Percentiles rank a stretch among this genome's conserved stretches.
phyloP scores from a whole-genome alignment of 1,140 invertebrate genomes.

The Bombus sylvicola region DNA sequence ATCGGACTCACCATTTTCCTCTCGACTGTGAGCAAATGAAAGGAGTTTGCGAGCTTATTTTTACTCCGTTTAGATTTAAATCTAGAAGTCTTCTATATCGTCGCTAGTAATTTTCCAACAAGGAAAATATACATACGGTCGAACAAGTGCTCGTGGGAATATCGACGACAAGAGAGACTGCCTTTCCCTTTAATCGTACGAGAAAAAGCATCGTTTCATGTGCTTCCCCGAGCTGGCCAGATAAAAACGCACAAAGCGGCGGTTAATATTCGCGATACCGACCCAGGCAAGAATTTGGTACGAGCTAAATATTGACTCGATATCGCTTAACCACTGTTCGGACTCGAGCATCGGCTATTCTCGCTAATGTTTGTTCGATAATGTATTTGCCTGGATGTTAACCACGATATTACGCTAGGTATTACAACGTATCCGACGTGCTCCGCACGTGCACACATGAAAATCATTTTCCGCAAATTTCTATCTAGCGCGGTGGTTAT shows the following conservation, averaged over 20 bases:
- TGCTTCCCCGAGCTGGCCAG: neutral
- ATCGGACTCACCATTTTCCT: slow-evolving; percentile 69
- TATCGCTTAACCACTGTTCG: slow-evolving; percentile 22
- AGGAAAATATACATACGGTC: neutral
- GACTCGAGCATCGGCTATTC: neutral
- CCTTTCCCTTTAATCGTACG: neutral
- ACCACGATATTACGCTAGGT: neutral
- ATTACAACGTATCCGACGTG: neutral
- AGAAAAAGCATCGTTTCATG: neutral
- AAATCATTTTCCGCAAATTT: too few relatives aligned
- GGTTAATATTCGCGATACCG: slow-evolving; percentile 8
- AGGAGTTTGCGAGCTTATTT: neutral
- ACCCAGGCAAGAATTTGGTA: slow-evolving; percentile 12
- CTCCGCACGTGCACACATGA: neutral
- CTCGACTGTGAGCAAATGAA: slow-evolving; percentile 67
- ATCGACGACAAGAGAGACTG: neutral
- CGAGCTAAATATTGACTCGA: slow-evolving; percentile 24
- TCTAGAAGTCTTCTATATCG: neutral
- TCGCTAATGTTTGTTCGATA: slow-evolving; percentile 14
- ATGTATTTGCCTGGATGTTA: neutral
- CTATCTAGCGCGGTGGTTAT: too few relatives aligned
- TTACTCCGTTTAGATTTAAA: too few relatives aligned
- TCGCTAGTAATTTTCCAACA: neutral
- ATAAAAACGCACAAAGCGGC: slow-evolving; percentile 11
- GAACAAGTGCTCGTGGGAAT: too few relatives aligned